Percentiles rank a stretch among this genome's conserved stretches.
Evolutionary conservation across 92 coral and sea anemone species (phyloP).

Genomic region (Hydrozoanthus gracilis): DNA sequence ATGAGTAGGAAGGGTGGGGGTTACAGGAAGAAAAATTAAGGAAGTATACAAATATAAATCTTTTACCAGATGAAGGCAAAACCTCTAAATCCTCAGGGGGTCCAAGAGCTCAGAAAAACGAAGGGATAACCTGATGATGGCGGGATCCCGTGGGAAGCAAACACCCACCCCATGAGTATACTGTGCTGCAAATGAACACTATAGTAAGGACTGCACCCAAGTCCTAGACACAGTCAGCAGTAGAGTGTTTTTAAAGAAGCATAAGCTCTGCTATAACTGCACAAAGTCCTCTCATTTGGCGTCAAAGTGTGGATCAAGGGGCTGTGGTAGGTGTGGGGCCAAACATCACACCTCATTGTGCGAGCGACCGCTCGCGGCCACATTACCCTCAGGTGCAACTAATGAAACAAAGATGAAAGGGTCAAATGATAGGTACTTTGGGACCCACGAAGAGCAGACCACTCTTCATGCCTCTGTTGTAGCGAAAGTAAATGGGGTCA

Average conservation of each 20-base stretch:
- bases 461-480: conserved; percentile 46
- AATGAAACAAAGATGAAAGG: not conserved
- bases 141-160: conserved; percentile 1
- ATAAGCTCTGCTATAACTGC: conserved; percentile 68
- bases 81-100: not conserved
- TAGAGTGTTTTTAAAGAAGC: conserved; percentile 41
- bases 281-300: conserved; percentile 58
- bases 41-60: conserved; percentile 60
- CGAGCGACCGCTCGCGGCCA: conserved; percentile 21
- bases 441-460: not conserved
- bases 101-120: conserved; percentile 11
- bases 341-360: conserved; percentile 67
- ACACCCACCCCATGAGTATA: conserved; percentile 47
- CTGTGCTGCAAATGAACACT: conserved; percentile 40
- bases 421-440: not conserved
- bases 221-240: conserved; percentile 41
- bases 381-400: not conserved
- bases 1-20: conserved; percentile 67
- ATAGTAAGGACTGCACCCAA: conserved; percentile 35
- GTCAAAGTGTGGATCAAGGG: conserved; percentile 60
- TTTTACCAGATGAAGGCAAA: conserved; percentile 17
- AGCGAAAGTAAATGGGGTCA: conserved; percentile 60
- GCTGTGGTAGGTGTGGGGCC: conserved; percentile 59
- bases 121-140: conserved; percentile 49
- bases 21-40: conserved; percentile 53